A percentile compares a stretch with the other conserved stretches of the same genome.
Evolutionary conservation across 2,113 vertebrate species (phyloP).

Genomic region (Equus quagga): DNA sequence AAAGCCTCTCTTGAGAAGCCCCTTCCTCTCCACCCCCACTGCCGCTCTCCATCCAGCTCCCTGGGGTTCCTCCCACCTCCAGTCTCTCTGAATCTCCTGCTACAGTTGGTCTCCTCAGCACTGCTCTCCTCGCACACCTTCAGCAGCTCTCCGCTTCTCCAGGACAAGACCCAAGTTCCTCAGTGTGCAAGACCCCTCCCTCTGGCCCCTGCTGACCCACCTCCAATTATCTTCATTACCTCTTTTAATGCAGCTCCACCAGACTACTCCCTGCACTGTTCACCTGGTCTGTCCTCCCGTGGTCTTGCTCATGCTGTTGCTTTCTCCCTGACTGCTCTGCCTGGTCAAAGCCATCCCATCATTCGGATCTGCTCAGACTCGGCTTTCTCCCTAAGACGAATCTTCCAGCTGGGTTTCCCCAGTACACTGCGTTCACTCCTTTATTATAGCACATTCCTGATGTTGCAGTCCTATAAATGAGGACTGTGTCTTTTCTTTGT

Average conservation of each 20-base stretch:
- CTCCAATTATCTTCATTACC: neutral
- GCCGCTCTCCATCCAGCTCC: neutral
- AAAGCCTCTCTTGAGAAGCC: neutral
- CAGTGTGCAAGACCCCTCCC: accelerated
- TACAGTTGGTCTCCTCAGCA: neutral
- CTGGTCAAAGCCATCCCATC: neutral
- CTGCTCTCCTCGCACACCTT: neutral
- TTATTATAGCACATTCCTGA: neutral
- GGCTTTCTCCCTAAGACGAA: neutral
- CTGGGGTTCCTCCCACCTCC: neutral
- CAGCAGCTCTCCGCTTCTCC: neutral
- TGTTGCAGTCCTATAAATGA: accelerated
- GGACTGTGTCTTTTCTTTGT: neutral
- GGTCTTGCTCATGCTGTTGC: neutral
- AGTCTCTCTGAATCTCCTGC: neutral
- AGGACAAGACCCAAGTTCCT: neutral
- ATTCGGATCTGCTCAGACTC: neutral
- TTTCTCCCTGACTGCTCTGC: neutral
- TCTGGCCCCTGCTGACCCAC: too few species aligned
- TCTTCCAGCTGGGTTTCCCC: neutral
- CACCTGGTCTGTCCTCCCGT: neutral
- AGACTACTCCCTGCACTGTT: neutral
- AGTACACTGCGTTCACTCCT: accelerated
- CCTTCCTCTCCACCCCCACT: neutral
- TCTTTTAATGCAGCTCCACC: neutral